phyloP scores from a whole-genome alignment of 2,113 vertebrate genomes.

The Phoxinus phoxinus region DNA sequence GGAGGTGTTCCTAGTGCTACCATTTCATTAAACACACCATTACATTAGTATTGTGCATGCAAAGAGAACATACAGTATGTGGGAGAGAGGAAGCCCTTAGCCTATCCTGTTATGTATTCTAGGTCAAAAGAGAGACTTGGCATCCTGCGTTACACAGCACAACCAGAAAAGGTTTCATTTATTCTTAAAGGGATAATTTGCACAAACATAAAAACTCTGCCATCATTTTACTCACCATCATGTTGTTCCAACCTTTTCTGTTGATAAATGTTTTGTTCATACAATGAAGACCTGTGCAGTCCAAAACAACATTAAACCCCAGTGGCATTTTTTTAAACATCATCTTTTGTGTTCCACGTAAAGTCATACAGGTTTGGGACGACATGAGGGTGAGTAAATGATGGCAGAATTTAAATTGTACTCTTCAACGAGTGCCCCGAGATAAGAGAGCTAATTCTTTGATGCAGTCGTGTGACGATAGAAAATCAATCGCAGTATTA shows the following conservation, averaged over 20 bases:
- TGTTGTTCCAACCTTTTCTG: background rate
- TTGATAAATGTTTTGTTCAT: background rate
- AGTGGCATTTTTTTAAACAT: background rate
- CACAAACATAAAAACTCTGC: background rate
- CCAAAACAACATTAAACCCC: background rate
- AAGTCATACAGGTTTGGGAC: background rate
- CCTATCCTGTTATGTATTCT: background rate
- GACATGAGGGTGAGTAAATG: background rate
- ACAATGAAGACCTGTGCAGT: background rate
- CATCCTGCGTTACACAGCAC: background rate
- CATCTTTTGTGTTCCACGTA: background rate
- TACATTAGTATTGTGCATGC: background rate
- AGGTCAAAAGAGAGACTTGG: background rate
- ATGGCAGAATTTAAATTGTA: background rate
- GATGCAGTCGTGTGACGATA: background rate
- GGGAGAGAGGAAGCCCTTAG: background rate
- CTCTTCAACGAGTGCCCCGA: background rate
- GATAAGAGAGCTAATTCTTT: slow-evolving; percentile 20
- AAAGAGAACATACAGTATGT: background rate
- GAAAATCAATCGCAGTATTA: slow-evolving; percentile 2
- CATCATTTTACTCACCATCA: background rate
- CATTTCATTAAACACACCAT: background rate
- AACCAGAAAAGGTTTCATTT: background rate
- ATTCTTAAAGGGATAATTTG: background rate
- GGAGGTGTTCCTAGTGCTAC: background rate